These are phyloP conservation scores for Stylophora pistillata DNA, from an alignment of 64 coral and sea anemone species.

Conservation along the genomic window DNA sequence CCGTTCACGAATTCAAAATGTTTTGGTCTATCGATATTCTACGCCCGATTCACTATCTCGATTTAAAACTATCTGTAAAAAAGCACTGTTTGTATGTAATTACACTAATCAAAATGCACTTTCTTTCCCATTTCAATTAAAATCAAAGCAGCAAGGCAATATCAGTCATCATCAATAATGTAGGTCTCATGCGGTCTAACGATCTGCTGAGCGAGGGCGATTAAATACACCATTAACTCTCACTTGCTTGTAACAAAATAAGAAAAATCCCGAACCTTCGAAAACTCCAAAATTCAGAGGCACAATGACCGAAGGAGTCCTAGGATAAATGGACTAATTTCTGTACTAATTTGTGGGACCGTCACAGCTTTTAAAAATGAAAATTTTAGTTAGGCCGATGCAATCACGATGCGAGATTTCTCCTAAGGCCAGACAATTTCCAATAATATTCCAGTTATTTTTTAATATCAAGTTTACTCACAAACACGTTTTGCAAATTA, in stretches of 20 bases:
- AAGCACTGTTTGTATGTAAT: not conserved
- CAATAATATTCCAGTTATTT: not conserved
- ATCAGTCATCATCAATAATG: not conserved
- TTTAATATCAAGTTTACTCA: not conserved
- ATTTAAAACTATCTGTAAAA: too few species aligned
- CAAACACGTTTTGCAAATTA: not conserved
- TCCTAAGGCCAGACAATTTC: not conserved
- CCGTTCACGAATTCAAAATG: too few species aligned
- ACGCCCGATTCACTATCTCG: too few species aligned
- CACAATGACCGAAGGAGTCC: not conserved
- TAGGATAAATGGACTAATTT: not conserved
- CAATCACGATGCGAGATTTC: not conserved
- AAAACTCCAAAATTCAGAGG: too few species aligned
- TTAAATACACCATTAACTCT: too few species aligned
- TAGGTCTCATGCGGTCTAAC: not conserved
- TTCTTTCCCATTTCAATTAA: not conserved
- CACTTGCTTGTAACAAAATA: too few species aligned
- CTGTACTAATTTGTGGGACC: not conserved
- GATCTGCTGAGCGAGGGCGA: too few species aligned
- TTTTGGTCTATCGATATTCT: too few species aligned
- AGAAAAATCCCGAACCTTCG: too few species aligned
- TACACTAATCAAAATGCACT: not conserved
- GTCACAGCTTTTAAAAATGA: too few species aligned
- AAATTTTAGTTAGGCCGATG: not conserved
- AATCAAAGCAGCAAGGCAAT: not conserved